Conservation (phyloP, 2,113 vertebrate species). For the Corvus cornix region DNA sequence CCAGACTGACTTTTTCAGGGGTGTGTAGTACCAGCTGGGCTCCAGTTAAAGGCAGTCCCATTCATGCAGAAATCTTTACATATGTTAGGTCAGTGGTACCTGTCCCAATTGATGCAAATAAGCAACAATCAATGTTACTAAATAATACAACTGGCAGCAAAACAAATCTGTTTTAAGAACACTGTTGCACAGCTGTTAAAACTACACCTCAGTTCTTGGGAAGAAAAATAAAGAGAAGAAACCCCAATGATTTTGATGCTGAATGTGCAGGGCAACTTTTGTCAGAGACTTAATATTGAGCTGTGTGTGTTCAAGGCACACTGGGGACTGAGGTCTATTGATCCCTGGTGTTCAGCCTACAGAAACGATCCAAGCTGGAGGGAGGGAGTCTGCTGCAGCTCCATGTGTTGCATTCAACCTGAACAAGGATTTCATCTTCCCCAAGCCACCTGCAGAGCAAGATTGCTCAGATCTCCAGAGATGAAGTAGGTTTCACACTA, state of each 20-base stretch:
- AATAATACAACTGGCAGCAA: background rate
- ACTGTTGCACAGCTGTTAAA: background rate
- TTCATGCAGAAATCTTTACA: background rate
- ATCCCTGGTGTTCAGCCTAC: background rate
- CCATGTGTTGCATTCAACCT: background rate
- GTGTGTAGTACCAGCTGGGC: background rate
- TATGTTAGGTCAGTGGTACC: background rate
- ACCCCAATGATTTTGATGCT: background rate
- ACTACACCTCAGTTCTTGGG: background rate
- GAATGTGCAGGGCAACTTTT: background rate
- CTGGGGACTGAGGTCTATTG: background rate
- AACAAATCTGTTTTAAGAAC: background rate
- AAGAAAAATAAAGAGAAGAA: background rate
- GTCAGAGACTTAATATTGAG: background rate
- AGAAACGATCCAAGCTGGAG: background rate
- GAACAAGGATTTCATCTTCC: constrained; percentile 10
- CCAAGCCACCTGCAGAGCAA: background rate
- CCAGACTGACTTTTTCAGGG: background rate
- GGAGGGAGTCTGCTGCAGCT: background rate
- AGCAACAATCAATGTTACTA: background rate
- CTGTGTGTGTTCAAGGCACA: background rate
- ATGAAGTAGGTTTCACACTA: background rate
- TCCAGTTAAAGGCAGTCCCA: background rate
- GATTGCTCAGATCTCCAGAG: constrained; percentile 27
- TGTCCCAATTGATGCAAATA: background rate